Percentiles rank a stretch among this genome's conserved stretches.
phyloP scores from a whole-genome alignment of 2,113 vertebrate genomes.

The Holacanthus passer region DNA sequence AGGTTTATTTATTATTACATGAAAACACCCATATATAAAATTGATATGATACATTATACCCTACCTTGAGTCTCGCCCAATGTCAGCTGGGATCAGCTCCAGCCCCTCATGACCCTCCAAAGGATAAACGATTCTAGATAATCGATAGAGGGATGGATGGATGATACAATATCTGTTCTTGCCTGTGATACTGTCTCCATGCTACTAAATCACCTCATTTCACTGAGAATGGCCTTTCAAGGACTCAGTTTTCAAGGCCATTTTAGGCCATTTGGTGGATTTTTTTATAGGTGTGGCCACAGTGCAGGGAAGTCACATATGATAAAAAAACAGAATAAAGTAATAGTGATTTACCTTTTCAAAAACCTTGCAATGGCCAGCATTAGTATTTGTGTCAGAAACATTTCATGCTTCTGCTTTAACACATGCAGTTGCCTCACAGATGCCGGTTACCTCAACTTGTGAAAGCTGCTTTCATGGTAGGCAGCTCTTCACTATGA shows the following conservation, averaged over 20 bases:
- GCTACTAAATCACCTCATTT: neutral
- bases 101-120: too few relatives aligned
- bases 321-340: neutral
- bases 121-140: too few relatives aligned
- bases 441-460: neutral
- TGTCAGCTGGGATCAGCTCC: too few relatives aligned
- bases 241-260: conserved; percentile 9
- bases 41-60: neutral
- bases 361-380: conserved; percentile 17
- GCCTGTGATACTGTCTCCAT: neutral
- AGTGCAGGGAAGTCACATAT: neutral
- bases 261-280: neutral
- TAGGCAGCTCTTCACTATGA: conserved; percentile 5
- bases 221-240: neutral
- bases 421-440: neutral
- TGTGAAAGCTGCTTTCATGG: conserved; percentile 8
- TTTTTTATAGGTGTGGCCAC: neutral
- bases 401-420: conserved; percentile 4
- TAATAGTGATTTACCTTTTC: neutral
- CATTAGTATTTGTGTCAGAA: conserved; percentile 1
- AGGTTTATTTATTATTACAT: conserved; percentile 16
- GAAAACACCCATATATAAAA: conserved; percentile 18
- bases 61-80: too few relatives aligned
- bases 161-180: neutral
- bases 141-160: too few relatives aligned